Percentiles rank a stretch among this genome's conserved stretches.
phyloP scores from a whole-genome alignment of 2,888 invertebrate species.

The Drosophila testacea region DNA sequence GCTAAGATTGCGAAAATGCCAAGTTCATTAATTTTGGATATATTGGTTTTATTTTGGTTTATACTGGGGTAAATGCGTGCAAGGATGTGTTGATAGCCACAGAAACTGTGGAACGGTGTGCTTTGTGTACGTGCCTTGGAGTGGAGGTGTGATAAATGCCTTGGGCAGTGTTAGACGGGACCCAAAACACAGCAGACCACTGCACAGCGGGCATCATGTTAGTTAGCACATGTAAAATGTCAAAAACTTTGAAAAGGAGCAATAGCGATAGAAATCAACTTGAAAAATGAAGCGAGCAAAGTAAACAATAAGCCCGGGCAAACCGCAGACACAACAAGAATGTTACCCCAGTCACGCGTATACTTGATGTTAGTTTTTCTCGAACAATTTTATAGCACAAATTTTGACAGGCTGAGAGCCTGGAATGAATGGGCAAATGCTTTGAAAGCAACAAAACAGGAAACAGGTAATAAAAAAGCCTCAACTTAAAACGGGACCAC shows the following conservation, averaged over 20 bases:
- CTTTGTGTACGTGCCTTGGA: constrained; percentile 6
- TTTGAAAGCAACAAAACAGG: constrained; percentile 40
- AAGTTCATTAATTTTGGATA: constrained; percentile 40
- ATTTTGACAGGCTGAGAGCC: constrained; percentile 69
- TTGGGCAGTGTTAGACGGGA: constrained; percentile 2
- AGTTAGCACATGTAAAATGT: constrained; percentile 77
- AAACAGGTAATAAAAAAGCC: constrained; percentile 62
- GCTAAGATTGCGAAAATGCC: background rate
- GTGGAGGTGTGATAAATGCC: constrained; percentile 15
- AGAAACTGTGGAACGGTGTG: background rate
- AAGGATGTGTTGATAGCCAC: constrained; percentile 9
- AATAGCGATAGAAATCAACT: constrained; percentile 72
- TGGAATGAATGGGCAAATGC: constrained; percentile 6
- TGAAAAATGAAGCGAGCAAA: constrained; percentile 63
- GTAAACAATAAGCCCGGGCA: constrained; percentile 47
- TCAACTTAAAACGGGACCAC: constrained; percentile 25
- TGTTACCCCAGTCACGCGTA: constrained; percentile 25
- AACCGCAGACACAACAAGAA: constrained; percentile 23
- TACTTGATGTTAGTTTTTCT: constrained; percentile 56
- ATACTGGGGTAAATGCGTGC: constrained; percentile 39
- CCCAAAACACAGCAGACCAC: constrained; percentile 16
- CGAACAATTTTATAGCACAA: constrained; percentile 59
- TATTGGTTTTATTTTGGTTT: constrained; percentile 8
- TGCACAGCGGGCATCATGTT: constrained; percentile 37
- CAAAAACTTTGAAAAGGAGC: constrained; percentile 73